phyloP scores from a whole-genome alignment of 2,888 invertebrate species.

The Andrena camellia region DNA sequence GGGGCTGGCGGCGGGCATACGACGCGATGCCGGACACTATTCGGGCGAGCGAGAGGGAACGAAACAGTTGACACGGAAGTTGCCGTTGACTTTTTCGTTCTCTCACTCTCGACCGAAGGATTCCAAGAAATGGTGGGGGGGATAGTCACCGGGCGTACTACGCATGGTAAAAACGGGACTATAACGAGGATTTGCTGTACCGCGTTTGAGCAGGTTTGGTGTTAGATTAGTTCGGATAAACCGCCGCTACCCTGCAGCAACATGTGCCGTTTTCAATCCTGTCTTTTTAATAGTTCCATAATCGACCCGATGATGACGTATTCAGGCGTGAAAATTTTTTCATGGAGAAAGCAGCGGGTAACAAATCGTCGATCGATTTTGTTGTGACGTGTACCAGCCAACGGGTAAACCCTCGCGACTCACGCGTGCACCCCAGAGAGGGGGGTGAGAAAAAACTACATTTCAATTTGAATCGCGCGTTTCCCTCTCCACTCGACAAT shows the following conservation, averaged over 20 bases:
- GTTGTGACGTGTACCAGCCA: constrained; percentile 37
- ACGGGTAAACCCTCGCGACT: background rate
- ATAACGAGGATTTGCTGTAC: too few species aligned
- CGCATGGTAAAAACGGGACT: too few species aligned
- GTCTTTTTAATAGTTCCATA: background rate
- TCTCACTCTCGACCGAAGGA: too few species aligned
- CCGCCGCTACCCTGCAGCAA: background rate
- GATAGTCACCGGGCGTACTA: too few species aligned
- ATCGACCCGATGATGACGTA: background rate
- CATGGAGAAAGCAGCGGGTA: background rate
- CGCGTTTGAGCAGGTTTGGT: background rate
- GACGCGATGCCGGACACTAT: too few species aligned
- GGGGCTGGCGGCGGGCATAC: too few species aligned
- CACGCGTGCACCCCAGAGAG: background rate
- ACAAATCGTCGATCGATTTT: constrained; percentile 44
- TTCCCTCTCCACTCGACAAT: constrained; percentile 40
- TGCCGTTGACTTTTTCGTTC: too few species aligned
- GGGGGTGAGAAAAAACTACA: constrained; percentile 27
- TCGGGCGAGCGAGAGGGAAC: too few species aligned
- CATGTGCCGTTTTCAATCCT: background rate
- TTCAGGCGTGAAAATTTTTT: constrained; percentile 5
- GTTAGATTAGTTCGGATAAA: background rate
- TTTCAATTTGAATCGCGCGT: constrained; percentile 55
- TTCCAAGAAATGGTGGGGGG: too few species aligned
- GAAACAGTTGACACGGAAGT: too few species aligned